Evolutionary conservation across 2,113 vertebrate genomes (phyloP).

Genomic region (Anser brachyrhynchus): DNA sequence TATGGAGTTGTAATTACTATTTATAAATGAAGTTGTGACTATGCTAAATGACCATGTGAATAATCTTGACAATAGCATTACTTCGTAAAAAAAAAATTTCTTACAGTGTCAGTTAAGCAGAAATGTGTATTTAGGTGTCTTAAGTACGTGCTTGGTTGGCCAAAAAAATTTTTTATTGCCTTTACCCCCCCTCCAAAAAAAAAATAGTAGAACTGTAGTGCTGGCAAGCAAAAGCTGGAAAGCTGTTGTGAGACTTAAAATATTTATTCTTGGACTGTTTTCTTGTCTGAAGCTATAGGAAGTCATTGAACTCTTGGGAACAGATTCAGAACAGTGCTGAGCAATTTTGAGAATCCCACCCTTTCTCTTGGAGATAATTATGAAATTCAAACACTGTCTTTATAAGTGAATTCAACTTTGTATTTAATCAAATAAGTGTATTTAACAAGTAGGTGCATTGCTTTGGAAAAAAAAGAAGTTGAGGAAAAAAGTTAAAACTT

Average conservation of each 20-base stretch:
- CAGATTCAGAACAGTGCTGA: not conserved
- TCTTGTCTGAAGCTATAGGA: not conserved
- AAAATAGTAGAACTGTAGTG: not conserved
- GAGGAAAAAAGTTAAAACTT: not conserved
- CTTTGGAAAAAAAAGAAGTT: not conserved
- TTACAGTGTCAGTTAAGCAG: not conserved
- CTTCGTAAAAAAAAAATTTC: not conserved
- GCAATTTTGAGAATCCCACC: not conserved
- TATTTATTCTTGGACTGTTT: not conserved
- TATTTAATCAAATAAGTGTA: not conserved
- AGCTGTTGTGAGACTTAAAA: not conserved
- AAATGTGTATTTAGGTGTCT: not conserved
- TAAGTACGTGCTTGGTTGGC: not conserved
- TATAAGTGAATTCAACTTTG: not conserved
- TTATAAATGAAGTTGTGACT: not conserved
- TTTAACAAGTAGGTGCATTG: not conserved
- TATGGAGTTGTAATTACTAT: not conserved
- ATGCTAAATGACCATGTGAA: not conserved
- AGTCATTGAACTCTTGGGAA: not conserved
- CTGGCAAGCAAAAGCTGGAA: not conserved
- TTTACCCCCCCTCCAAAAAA: not conserved
- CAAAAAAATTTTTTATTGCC: not conserved
- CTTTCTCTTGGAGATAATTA: not conserved
- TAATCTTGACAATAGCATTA: not conserved
- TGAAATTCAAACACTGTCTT: not conserved